A percentile compares a stretch with the other conserved stretches of the same genome.
These are phyloP conservation scores for Synanthedon vespiformis DNA, from an alignment of 2,888 invertebrate species.

Conservation along the genomic window DNA sequence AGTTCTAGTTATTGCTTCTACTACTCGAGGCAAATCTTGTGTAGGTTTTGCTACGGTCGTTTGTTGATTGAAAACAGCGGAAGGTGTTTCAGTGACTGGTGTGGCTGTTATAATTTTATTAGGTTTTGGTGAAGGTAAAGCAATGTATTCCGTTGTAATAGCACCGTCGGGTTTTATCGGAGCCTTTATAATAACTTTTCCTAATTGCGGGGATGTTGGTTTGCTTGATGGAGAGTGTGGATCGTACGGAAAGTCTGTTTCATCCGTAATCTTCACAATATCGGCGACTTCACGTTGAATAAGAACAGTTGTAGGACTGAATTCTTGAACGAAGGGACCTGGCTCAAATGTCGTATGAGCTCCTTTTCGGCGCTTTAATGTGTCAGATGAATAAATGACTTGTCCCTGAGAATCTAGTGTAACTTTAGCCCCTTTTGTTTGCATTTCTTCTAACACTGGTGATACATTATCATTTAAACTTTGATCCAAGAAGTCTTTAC, in stretches of 20 bases:
- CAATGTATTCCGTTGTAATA: constrained; percentile 67
- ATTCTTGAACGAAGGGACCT: constrained; percentile 84
- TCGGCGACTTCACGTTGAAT: constrained; percentile 54
- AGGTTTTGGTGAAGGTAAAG: constrained; percentile 68
- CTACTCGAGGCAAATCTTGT: constrained; percentile 50
- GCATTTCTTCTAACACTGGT: constrained; percentile 45
- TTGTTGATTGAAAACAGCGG: constrained; percentile 19
- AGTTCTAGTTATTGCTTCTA: constrained; percentile 59
- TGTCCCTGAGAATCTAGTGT: constrained; percentile 88
- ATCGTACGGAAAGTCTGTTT: constrained; percentile 60
- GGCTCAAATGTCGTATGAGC: constrained; percentile 90
- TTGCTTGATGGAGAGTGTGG: constrained; percentile 45
- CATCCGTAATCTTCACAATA: constrained; percentile 47
- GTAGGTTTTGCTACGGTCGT: constrained; percentile 30
- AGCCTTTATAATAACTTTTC: constrained; percentile 74
- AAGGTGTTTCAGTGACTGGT: constrained; percentile 44
- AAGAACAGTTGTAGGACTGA: constrained; percentile 45
- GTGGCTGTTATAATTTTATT: constrained; percentile 74
- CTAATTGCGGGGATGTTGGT: constrained; percentile 74
- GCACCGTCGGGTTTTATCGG: constrained; percentile 53
- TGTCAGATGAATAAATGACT: constrained; percentile 89
- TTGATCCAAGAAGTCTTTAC: constrained; percentile 54
- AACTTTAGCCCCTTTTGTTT: constrained; percentile 80
- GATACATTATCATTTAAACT: constrained; percentile 32
- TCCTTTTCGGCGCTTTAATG: constrained; percentile 81